These are phyloP conservation scores for Cephus cinctus DNA, from an alignment of 1,140 invertebrate genomes.

Conservation along the genomic window DNA sequence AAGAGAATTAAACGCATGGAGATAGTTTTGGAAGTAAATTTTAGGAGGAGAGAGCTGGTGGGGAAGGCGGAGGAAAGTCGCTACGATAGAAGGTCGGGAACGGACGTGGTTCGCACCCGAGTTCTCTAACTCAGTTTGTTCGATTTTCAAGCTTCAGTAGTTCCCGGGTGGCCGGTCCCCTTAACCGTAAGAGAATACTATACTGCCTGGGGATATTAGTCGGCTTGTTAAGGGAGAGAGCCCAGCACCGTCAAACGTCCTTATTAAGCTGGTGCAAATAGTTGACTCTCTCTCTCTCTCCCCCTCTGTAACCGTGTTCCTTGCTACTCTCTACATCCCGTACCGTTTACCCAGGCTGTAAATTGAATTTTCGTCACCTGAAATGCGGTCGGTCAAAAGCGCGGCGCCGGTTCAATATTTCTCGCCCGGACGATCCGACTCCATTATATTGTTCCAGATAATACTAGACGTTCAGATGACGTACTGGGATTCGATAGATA, in stretches of 20 bases:
- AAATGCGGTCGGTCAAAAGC: constrained; percentile 34
- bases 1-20: too few species aligned
- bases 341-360: constrained; percentile 20
- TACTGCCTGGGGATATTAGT: constrained; percentile 43
- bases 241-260: constrained; percentile 33
- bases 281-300: constrained; percentile 16
- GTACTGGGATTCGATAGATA: too few species aligned
- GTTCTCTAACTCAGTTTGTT: constrained; percentile 51
- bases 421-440: constrained; percentile 7
- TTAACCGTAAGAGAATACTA: too few species aligned
- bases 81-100: too few species aligned
- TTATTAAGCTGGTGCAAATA: constrained; percentile 36
- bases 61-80: too few species aligned
- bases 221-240: constrained; percentile 39
- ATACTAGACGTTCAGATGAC: too few species aligned
- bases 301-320: neutral
- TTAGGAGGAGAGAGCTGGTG: too few species aligned
- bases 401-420: constrained; percentile 14
- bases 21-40: too few species aligned
- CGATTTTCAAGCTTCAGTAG: constrained; percentile 50
- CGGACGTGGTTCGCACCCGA: constrained; percentile 24
- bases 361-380: constrained; percentile 34
- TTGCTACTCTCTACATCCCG: neutral
- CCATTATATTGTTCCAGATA: too few species aligned
- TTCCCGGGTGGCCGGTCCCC: constrained; percentile 29